phyloP scores from a whole-genome alignment of 2,888 invertebrate species.

The Cephus pygmeus region DNA sequence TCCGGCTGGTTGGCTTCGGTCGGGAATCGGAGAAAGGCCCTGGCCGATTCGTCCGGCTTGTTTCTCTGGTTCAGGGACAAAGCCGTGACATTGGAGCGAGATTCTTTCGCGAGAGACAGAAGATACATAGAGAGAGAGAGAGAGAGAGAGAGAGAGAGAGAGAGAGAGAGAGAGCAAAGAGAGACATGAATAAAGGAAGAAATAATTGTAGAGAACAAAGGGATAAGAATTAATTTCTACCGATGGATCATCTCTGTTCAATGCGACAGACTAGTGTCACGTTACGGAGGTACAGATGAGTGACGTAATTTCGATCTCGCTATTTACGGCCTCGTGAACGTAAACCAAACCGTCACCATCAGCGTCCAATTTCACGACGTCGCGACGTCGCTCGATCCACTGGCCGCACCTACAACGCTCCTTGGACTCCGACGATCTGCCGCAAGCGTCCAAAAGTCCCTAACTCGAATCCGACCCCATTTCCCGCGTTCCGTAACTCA shows the following conservation, averaged over 20 bases:
- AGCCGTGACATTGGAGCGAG: slow-evolving; percentile 5
- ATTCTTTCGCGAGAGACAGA: neutral
- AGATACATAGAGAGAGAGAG: neutral
- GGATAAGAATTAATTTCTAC: neutral
- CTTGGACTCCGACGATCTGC: neutral
- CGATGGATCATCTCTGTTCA: slow-evolving; percentile 12
- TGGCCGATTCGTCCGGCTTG: neutral
- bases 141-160: no score
- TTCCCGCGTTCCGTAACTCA: slow-evolving; percentile 22
- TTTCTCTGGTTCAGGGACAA: slow-evolving; percentile 2
- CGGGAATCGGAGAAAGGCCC: slow-evolving; percentile 10
- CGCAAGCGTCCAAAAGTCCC: neutral
- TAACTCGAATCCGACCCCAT: slow-evolving; percentile 24
- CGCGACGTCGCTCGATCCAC: slow-evolving; percentile 23
- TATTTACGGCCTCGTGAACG: slow-evolving; percentile 47
- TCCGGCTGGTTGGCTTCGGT: neutral
- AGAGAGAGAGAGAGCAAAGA: neutral
- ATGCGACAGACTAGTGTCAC: slow-evolving; percentile 7
- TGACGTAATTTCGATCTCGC: slow-evolving; percentile 46
- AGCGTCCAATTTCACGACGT: neutral
- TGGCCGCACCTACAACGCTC: slow-evolving; percentile 19
- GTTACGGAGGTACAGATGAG: neutral
- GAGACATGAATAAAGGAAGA: neutral
- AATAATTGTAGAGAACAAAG: neutral
- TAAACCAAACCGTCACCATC: slow-evolving; percentile 28